Evolutionary conservation across 1,140 invertebrate species (phyloP), one percentile per base, ranked within the genome.

Genomic region (Rhagoletis zephyria): DNA sequence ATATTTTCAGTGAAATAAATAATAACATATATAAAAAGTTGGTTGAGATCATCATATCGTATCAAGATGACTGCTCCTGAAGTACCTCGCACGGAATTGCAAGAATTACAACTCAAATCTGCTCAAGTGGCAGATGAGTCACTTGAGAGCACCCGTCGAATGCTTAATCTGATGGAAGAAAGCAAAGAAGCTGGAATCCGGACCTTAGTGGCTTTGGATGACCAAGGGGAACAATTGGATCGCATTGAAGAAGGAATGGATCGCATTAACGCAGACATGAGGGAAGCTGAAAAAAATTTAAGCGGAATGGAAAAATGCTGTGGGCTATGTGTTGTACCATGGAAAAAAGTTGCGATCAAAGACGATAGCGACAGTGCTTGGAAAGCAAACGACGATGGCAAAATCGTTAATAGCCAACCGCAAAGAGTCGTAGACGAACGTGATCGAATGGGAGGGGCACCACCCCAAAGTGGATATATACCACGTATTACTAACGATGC

Each of bases 221-320:
- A 98, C 95, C 91, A 92, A 70, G 91, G 91, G n/a, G 98, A 99
- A 93, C 98, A 99, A 97, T 94, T 99, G 95, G 98, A 99, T 94
- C 96, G 98, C 90, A 98, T 99, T 92, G 98, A 99, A 95, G 98
- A 99, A 94, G 99, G 98, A 45, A 99, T 99, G 98, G 98, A 99
- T 94, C 97, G 99, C 93, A 99, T 99, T 94, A 99, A 99, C 94
- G 96, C 97, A 70, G 64, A n/a, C n/a, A n/a, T n/a, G n/a, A n/a
- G n/a, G n/a, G n/a, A n/a, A n/a, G n/a, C n/a, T n/a, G n/a, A n/a
- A n/a, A n/a, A n/a, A n/a, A n/a, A n/a, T n/a, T n/a, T n/a, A n/a
- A n/a, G n/a, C n/a, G n/a, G n/a, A n/a, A n/a, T n/a, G n/a, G n/a
- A n/a, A n/a, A n/a, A n/a, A n/a, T n/a, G n/a, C n/a, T n/a, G n/a